A percentile compares a stretch with the other conserved stretches of the same genome.
These are phyloP conservation scores for Sterrhoptilus dennistouni DNA, from an alignment of 2,113 vertebrate genomes.

Conservation along the genomic window DNA sequence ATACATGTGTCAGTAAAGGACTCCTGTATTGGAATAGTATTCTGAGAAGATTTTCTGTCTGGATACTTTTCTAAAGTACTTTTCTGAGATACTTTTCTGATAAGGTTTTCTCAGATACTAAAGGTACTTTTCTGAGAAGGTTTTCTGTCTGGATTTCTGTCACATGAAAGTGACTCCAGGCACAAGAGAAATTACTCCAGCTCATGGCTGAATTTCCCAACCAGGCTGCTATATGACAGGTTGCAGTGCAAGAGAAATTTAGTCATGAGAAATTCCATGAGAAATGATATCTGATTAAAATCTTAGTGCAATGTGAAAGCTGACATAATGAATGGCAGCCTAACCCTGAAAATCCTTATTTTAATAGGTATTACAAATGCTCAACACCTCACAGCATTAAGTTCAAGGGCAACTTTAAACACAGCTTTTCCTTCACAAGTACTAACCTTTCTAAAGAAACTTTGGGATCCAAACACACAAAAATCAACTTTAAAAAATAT, in stretches of 20 bases:
- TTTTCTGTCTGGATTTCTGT: background rate
- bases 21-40: background rate
- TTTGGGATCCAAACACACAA: background rate
- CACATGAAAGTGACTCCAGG: background rate
- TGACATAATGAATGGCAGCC: background rate
- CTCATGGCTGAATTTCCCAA: background rate
- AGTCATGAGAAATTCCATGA: background rate
- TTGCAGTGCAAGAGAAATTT: background rate
- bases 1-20: background rate
- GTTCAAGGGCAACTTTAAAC: background rate
- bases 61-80: background rate
- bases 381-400: background rate
- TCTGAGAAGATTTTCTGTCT: background rate
- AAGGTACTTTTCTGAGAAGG: background rate
- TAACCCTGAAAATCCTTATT: conserved; percentile 7
- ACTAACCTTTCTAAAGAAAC: background rate
- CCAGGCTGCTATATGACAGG: background rate
- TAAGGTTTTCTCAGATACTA: background rate
- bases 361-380: background rate
- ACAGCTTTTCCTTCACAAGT: background rate
- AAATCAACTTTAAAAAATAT: background rate
- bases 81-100: background rate
- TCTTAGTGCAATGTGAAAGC: background rate
- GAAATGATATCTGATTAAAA: conserved; percentile 13
- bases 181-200: background rate